Percentiles rank a stretch among this genome's conserved stretches.
Conservation (phyloP, 2,797 vertebrate genomes). For the Myotis planiceps region DNA sequence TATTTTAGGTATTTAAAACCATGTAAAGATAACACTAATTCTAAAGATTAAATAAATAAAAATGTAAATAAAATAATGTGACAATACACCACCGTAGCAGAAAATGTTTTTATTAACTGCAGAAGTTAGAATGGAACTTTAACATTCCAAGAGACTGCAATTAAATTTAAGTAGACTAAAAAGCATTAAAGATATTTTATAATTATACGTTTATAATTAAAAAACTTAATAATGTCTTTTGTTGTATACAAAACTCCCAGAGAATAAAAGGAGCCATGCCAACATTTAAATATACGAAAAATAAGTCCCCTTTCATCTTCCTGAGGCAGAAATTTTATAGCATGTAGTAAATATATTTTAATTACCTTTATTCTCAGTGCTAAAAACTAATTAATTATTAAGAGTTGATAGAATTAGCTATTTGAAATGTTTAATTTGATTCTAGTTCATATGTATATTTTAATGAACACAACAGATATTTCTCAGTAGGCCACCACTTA, state of each 20-base stretch:
- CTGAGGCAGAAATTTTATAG: constrained; percentile 26
- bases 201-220: constrained; percentile 48
- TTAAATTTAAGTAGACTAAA: constrained; percentile 15
- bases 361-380: constrained; percentile 58
- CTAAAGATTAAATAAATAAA: constrained; percentile 43
- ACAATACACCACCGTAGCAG: not conserved
- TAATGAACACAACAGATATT: constrained; percentile 33
- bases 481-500: constrained; percentile 42
- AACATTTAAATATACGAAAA: constrained; percentile 49
- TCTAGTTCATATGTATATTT: constrained; percentile 16
- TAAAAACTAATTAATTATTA: constrained; percentile 69
- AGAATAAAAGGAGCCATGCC: constrained; percentile 33
- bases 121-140: constrained; percentile 40
- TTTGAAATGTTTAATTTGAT: constrained; percentile 53
- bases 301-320: constrained; percentile 56
- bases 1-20: constrained; percentile 11
- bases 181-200: constrained; percentile 38
- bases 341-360: constrained; percentile 56
- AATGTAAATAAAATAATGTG: constrained; percentile 45
- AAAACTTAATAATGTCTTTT: constrained; percentile 6
- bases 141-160: constrained; percentile 16
- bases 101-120: not conserved
- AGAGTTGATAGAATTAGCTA: constrained; percentile 63
- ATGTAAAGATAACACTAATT: not conserved
- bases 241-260: constrained; percentile 41